phyloP scores from a whole-genome alignment of 2,888 invertebrate genomes.

The Apodemia hepburni region DNA sequence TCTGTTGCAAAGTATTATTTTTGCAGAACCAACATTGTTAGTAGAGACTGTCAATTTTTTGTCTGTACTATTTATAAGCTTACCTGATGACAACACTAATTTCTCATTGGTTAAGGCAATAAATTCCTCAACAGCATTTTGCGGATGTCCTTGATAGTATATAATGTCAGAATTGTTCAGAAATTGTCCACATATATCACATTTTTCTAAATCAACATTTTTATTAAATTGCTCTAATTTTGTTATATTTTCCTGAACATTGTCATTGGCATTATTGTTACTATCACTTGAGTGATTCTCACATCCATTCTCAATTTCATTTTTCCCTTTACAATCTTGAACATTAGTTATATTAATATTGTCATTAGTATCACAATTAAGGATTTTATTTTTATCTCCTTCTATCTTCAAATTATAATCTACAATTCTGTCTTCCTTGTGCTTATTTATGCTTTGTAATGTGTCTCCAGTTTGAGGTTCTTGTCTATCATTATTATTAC shows the following conservation, averaged over 20 bases:
- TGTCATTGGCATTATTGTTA: constrained; percentile 19
- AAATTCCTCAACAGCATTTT: constrained; percentile 87
- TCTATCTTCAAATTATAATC: constrained; percentile 14
- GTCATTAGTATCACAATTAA: constrained; percentile 18
- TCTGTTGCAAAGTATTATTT: no score
- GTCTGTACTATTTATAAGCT: constrained; percentile 32
- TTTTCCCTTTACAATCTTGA: constrained; percentile 21
- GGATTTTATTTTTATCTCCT: constrained; percentile 23
- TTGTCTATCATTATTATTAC: constrained; percentile 2
- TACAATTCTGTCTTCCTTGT: constrained; percentile 21
- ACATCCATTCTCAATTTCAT: constrained; percentile 20
- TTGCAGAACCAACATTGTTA: no score
- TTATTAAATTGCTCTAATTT: constrained; percentile 14
- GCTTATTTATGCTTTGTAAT: constrained; percentile 17
- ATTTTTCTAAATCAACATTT: constrained; percentile 52
- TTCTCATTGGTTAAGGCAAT: constrained; percentile 87
- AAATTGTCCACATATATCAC: constrained; percentile 67
- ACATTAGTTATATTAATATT: constrained; percentile 8
- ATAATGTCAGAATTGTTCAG: constrained; percentile 70
- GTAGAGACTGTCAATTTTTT: no score
- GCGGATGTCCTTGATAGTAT: constrained; percentile 88
- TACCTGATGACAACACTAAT: constrained; percentile 85
- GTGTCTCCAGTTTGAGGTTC: not conserved
- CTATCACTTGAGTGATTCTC: constrained; percentile 25
- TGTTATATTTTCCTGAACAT: constrained; percentile 26